Conservation (phyloP, 2,888 invertebrate species). For the Fragum fragum region DNA sequence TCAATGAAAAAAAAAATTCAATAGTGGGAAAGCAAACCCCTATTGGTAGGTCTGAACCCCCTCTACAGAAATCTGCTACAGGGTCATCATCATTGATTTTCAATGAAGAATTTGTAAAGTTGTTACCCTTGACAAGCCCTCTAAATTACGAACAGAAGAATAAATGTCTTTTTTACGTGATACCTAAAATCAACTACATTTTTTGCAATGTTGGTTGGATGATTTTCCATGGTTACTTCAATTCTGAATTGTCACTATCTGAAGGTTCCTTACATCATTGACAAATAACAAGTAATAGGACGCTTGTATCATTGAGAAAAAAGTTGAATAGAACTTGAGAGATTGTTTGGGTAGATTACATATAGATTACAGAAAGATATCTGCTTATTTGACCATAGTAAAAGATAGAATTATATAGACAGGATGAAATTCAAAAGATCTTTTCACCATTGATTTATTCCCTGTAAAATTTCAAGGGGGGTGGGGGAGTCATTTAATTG, state of each 20-base stretch:
- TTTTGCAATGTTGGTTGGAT: conserved; percentile 30
- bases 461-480: conserved; percentile 34
- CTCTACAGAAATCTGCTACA: too few relatives aligned
- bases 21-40: too few relatives aligned
- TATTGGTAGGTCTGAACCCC: too few relatives aligned
- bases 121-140: conserved; percentile 12
- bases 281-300: conserved; percentile 57
- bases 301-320: conserved; percentile 53
- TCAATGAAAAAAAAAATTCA: too few relatives aligned
- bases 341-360: conserved; percentile 11
- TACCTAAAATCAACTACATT: conserved; percentile 24
- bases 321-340: conserved; percentile 18
- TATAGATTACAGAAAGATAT: conserved; percentile 10
- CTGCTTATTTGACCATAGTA: conserved; percentile 25
- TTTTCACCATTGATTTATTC: conserved; percentile 44
- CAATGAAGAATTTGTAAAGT: conserved; percentile 8
- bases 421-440: conserved; percentile 28
- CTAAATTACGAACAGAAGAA: conserved; percentile 9
- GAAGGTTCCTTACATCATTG: conserved; percentile 61
- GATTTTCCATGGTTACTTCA: conserved; percentile 39
- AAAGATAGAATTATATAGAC: conserved; percentile 33
- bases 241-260: conserved; percentile 50
- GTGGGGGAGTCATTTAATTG: conserved; percentile 58
- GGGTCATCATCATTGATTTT: not conserved
- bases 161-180: conserved; percentile 49